Evolutionary conservation across 92 coral and sea anemone species (phyloP).

Genomic region (Desmophyllum pertusum): DNA sequence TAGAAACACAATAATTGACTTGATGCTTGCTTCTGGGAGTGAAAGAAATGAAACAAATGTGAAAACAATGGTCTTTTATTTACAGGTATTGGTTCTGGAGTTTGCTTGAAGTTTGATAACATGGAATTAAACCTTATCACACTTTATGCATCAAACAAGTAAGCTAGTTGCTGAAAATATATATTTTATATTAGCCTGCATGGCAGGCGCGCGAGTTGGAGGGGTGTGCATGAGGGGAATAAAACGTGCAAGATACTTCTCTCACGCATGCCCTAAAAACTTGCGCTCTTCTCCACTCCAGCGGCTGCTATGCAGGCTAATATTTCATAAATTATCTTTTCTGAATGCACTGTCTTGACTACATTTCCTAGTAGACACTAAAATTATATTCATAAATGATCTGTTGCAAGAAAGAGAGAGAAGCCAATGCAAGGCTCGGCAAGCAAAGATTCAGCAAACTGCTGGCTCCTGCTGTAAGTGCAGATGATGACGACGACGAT

Average conservation of each 20-base stretch:
- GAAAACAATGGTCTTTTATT: neutral
- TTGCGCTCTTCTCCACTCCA: too few species aligned
- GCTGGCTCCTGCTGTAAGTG: constrained; percentile 42
- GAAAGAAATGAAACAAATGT: neutral
- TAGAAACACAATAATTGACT: too few species aligned
- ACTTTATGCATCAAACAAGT: constrained; percentile 91
- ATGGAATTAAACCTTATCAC: constrained; percentile 84
- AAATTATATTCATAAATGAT: neutral
- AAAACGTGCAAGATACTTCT: too few species aligned
- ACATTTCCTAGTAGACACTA: neutral
- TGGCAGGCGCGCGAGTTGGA: too few species aligned
- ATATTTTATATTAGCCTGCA: too few species aligned
- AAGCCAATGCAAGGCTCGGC: constrained; percentile 76
- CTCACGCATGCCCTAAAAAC: too few species aligned
- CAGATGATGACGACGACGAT: constrained; percentile 25
- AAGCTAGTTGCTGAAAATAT: constrained; percentile 6
- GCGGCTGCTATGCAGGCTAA: too few species aligned
- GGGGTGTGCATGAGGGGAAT: too few species aligned
- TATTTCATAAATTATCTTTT: too few species aligned
- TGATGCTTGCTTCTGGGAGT: too few species aligned
- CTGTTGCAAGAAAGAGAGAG: constrained; percentile 84
- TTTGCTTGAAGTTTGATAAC: constrained; percentile 75
- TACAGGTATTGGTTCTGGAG: constrained; percentile 94
- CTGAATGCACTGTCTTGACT: neutral
- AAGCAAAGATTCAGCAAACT: constrained; percentile 72